Conservation (phyloP, 2,888 invertebrate species). For the Dascillus cervinus region DNA sequence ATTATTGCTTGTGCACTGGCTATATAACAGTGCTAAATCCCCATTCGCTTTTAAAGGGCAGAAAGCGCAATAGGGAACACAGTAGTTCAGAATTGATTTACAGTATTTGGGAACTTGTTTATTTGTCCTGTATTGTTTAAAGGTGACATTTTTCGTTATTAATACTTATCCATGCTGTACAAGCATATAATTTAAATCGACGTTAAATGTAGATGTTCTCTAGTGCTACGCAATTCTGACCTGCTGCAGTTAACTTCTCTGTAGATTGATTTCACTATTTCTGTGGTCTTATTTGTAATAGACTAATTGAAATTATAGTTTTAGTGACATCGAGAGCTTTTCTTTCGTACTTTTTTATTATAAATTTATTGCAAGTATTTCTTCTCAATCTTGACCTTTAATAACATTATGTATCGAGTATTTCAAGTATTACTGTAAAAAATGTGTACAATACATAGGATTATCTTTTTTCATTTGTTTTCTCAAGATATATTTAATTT, state of each 20-base stretch:
- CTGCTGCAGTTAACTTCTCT: slow-evolving; percentile 35
- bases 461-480: too few species aligned
- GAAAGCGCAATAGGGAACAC: slow-evolving; percentile 38
- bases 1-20: slow-evolving; percentile 35
- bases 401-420: too few species aligned
- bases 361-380: too few species aligned
- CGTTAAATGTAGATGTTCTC: slow-evolving; percentile 28
- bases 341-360: too few species aligned
- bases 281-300: too few species aligned
- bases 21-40: slow-evolving; percentile 33
- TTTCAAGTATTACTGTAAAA: too few species aligned
- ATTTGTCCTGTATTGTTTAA: slow-evolving; percentile 4
- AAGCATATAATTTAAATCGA: too few species aligned
- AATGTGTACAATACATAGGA: too few species aligned
- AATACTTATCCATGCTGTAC: slow-evolving; percentile 10
- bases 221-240: slow-evolving; percentile 39
- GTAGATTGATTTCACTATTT: slow-evolving; percentile 43
- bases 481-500: too few species aligned
- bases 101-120: slow-evolving; percentile 14
- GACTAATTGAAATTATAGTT: too few species aligned
- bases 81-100: slow-evolving; percentile 41
- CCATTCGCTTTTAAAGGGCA: slow-evolving; percentile 41
- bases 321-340: too few species aligned
- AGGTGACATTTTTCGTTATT: neutral
- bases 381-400: too few species aligned